These are phyloP conservation scores for Simalia tracyae DNA, from an alignment of 2,797 vertebrate species.

Conservation along the genomic window DNA sequence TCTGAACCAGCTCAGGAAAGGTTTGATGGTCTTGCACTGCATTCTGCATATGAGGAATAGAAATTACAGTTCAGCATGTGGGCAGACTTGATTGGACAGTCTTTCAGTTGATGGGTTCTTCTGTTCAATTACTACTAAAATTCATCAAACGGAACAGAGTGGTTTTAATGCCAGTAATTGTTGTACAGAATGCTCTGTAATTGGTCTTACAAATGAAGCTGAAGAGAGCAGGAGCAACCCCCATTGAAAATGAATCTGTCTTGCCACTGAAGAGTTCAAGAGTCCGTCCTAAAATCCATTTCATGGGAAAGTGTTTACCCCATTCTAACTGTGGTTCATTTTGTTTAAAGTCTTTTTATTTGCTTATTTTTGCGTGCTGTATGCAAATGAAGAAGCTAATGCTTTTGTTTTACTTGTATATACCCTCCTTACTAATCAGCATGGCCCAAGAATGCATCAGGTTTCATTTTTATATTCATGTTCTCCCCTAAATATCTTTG, in stretches of 20 bases:
- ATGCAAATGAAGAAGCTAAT: conserved; percentile 62
- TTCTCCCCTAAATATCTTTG: neutral
- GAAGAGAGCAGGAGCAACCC: conserved; percentile 71
- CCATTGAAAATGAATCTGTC: conserved; percentile 72
- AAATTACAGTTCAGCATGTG: conserved; percentile 74
- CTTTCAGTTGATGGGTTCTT: conserved; percentile 74
- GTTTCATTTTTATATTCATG: neutral
- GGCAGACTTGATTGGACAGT: conserved; percentile 74
- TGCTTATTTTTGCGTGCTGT: conserved; percentile 64
- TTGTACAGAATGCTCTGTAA: conserved; percentile 77
- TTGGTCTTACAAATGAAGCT: conserved; percentile 80
- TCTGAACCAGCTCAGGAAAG: conserved; percentile 41
- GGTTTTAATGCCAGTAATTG: conserved; percentile 77
- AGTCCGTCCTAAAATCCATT: conserved; percentile 62
- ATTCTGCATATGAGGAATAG: conserved; percentile 56
- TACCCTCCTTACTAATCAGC: neutral
- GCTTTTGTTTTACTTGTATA: conserved; percentile 30
- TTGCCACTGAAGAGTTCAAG: conserved; percentile 64
- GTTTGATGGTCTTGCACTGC: conserved; percentile 44
- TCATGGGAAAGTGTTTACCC: conserved; percentile 53
- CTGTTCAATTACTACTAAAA: conserved; percentile 81
- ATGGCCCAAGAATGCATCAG: neutral
- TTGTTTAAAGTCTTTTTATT: conserved; percentile 66
- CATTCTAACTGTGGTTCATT: conserved; percentile 62
- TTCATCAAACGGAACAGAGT: conserved; percentile 79